These are phyloP conservation scores for Spodoptera picta DNA, from an alignment of 2,888 invertebrate species.

Conservation along the genomic window DNA sequence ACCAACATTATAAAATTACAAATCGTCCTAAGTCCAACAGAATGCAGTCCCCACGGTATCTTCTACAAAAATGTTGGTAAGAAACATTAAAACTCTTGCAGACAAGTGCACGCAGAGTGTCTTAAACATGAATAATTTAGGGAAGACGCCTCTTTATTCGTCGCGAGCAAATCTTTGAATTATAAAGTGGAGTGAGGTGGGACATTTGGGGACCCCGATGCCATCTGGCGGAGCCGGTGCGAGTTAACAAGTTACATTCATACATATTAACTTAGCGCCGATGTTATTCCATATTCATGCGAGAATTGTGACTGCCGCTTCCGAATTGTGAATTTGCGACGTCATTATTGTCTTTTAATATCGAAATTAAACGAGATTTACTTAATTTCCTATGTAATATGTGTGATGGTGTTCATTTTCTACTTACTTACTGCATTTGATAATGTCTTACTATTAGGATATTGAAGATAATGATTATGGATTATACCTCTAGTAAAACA, in stretches of 20 bases:
- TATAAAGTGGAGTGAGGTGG: conserved; percentile 79
- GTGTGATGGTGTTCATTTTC: conserved; percentile 6
- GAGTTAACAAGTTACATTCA: conserved; percentile 83
- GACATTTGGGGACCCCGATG: conserved; percentile 69
- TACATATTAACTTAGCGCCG: conserved; percentile 83
- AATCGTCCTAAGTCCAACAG: conserved; percentile 6
- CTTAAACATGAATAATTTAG: conserved; percentile 79
- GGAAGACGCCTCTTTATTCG: conserved; percentile 77
- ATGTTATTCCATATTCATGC: conserved; percentile 79
- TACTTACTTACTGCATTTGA: background rate
- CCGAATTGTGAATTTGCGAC: conserved; percentile 54
- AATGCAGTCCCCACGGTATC: conserved; percentile 12
- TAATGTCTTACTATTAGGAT: too few relatives aligned
- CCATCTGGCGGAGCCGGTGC: conserved; percentile 71
- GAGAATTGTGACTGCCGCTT: conserved; percentile 59
- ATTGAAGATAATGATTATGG: too few relatives aligned
- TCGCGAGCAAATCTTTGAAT: conserved; percentile 84
- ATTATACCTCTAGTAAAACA: too few relatives aligned
- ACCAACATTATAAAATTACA: background rate
- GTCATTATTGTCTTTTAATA: conserved; percentile 46
- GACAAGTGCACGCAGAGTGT: conserved; percentile 54
- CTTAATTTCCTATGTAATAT: conserved; percentile 1
- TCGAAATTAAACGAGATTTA: conserved; percentile 22
- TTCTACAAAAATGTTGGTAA: conserved; percentile 33
- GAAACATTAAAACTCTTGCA: conserved; percentile 47